These are phyloP conservation scores for Hormaphis cornu DNA, from an alignment of 1,140 invertebrate species.

Conservation along the genomic window DNA sequence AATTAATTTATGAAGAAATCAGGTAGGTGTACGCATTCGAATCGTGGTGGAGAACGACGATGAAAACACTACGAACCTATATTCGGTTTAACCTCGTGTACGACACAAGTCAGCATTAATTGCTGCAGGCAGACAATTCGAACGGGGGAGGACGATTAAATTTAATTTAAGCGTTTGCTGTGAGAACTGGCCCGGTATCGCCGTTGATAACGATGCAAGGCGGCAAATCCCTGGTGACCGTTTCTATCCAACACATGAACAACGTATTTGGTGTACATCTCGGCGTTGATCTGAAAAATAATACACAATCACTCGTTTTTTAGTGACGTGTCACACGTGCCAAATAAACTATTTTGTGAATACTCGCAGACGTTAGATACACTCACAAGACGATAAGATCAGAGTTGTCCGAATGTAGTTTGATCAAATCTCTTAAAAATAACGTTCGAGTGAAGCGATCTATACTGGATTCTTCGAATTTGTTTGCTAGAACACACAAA, in stretches of 20 bases:
- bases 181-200: constrained; percentile 89
- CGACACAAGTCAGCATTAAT: too few relatives aligned
- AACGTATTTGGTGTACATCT: constrained; percentile 78
- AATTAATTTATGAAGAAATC: too few relatives aligned
- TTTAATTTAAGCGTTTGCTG: constrained; percentile 75
- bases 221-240: constrained; percentile 75
- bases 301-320: constrained; percentile 34
- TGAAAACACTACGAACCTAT: too few relatives aligned
- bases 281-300: constrained; percentile 84
- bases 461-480: constrained; percentile 73
- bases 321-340: not conserved
- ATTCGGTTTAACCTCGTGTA: too few relatives aligned
- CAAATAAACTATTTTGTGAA: not conserved
- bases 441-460: constrained; percentile 87
- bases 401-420: constrained; percentile 74
- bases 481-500: not conserved
- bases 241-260: constrained; percentile 90
- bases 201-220: constrained; percentile 85
- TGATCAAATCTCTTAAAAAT: constrained; percentile 72
- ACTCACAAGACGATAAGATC: constrained; percentile 81
- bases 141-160: too few relatives aligned
- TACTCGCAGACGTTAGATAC: too few relatives aligned
- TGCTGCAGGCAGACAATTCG: too few relatives aligned
- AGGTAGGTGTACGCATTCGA: too few relatives aligned
- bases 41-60: too few relatives aligned